Conservation (phyloP, 1,140 invertebrate genomes). For the Metopolophium dirhodum region DNA sequence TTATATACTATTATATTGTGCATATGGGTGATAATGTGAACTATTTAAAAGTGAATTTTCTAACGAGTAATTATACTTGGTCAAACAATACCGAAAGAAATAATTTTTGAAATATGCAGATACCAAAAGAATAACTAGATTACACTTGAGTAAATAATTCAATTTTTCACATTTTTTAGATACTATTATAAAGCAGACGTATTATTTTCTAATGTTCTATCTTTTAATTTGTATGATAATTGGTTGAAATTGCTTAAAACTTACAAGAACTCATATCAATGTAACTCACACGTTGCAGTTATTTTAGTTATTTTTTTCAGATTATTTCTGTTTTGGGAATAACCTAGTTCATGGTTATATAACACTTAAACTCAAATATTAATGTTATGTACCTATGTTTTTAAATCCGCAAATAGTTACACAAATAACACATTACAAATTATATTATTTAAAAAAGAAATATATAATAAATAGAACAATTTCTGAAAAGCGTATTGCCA, state of each 20-base stretch:
- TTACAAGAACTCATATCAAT: not conserved
- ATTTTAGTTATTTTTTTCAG: not conserved
- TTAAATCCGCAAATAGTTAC: not conserved
- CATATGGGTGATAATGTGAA: too few species aligned
- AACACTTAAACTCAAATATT: not conserved
- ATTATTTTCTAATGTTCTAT: not conserved
- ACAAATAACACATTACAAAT: too few species aligned
- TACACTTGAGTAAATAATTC: not conserved
- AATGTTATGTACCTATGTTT: not conserved
- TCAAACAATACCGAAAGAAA: too few species aligned
- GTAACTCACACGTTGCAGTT: not conserved
- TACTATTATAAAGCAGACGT: not conserved
- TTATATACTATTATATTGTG: too few species aligned
- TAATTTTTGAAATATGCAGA: not conserved
- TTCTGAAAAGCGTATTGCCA: too few species aligned
- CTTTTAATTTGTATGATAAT: not conserved
- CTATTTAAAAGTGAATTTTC: too few species aligned
- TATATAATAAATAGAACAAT: too few species aligned
- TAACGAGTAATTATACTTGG: not conserved
- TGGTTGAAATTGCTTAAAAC: not conserved
- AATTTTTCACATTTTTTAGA: not conserved
- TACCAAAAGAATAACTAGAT: not conserved
- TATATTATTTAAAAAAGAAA: too few species aligned
- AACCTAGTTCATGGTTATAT: too few species aligned
- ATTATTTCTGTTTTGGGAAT: not conserved